Base-by-base conservation (phyloP, 2,113 vertebrate species). In the Spea multiplicata region DNA sequence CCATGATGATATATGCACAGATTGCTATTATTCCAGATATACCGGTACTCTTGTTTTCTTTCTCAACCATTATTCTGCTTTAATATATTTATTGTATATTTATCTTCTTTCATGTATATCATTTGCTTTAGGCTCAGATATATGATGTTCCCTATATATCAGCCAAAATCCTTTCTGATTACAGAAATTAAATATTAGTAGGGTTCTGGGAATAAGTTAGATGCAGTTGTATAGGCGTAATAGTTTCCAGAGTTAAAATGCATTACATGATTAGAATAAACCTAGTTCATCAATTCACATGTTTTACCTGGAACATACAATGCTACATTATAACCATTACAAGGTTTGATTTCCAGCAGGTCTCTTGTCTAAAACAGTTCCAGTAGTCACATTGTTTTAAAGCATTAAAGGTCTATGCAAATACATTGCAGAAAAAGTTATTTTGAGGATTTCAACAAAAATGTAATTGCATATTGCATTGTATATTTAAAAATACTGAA, bases 301-400 rank as follows among this genome's bases (percentile, higher is more conserved):
- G 78, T 74, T 74, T 74, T 71, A 74, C 78, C 78, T 68, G 77
- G 78, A 53, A 74, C 64, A 80, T 71, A 71, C 64, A 68, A 80
- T 74, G 78, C 71, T 80, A 80, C 71, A 80, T 80, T 80, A 80
- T 66, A 74, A 52, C 64, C 16, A 68, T 80, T 80, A 80, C 44
- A 73, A 59, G 62, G 50, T 59, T 8, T 59, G 49, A 74, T 74
- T 73, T 45, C 53, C 16, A 53, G 59, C 8, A 55, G 50, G 17
- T 16, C 68, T 50, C 17, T 71, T 64, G 17, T 44, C 52, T 59
- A 48, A 71, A 73, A 67, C 52, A 80, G 9, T 8, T 44, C 16
- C 44, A 48, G 73, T 80, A 5, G 46, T 50, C 52, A 52, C 59
- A 64, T 49, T 49, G 73, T 16, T 14, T 49, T 59, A 48, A 67